Base-by-base conservation (phyloP, 1,140 invertebrate species). In the Pseudomyrmex concolor region DNA sequence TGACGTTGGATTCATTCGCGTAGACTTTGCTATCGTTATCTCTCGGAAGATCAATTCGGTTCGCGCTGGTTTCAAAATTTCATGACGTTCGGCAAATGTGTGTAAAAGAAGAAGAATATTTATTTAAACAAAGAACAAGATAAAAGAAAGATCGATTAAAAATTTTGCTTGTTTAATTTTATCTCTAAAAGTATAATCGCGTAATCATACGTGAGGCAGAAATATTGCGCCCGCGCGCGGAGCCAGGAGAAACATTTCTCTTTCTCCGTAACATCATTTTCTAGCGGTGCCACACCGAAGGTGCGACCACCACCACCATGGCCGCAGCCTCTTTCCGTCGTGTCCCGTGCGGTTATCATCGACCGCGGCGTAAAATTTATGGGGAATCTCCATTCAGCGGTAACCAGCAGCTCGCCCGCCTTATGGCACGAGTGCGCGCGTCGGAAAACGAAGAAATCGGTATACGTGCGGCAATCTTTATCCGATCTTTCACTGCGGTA, bases 381-480 rank as follows among this genome's bases (percentile, higher is more conserved):
- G 54, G 54, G 83, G 12, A 85, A 85, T 86, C 60, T 50, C 66
- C 34, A 63, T 71, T 57, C 48, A 68, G 50, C 25, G 80, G 67
- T 67, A 72, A 43, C 45, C 67, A 45, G 73, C 60, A 19, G 76
- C 45, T 5, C 10, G 17, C 2, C 7, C 48, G 62, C 25, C 83
- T 72, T 67, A 64, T 80, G 62, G 84, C 50, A 34, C 48, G 50
- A 2, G 5, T 13, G 84, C 45, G 57, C 50, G 17, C 62, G 50
- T 13, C n/a, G 45, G 12, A 84, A 48, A 73, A 86, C 13, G 70
- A 54, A 64, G 83, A 70, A 77, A 78, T 86, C 73, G 76, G 88
- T 34, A 10, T 86, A 90, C 86, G 90, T 91, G 89, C 85, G 68
- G 87, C 89, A 87, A 92, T 92, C 90, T 90, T 90, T 92, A 85